Evolutionary conservation across 2,113 vertebrate genomes (phyloP), one percentile per base, ranked within the genome.

Genomic region (Petrocephalus zakoni): DNA sequence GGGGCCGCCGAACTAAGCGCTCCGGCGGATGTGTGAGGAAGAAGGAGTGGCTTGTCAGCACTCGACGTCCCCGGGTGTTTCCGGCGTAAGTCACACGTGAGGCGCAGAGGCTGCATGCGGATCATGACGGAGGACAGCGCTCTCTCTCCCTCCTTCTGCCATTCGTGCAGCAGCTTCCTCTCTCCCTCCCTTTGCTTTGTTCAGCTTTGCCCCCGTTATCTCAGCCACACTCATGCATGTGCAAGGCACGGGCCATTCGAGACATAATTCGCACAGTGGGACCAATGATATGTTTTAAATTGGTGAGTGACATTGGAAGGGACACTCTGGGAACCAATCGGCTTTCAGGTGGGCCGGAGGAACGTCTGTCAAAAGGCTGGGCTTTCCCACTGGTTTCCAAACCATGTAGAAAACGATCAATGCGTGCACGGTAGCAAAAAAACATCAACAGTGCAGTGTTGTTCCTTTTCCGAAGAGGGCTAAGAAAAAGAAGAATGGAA

Each of bases 51-150:
- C 91, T 92, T 95, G 94, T 92, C 90, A 92, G 92, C 89, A 92
- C 92, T 91, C 90, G 84, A 93, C 93, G 93, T 92, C 95, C 93
- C 92, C 83, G n/a, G 93, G 93, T 93, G 90, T 88, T 94, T 93
- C 84, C 91, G 89, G 92, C 90, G 90, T 90, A 91, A 91, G 90
- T 88, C 89, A 90, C 91, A 93, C 91, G 85, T 61, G 88, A 46
- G 92, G 92, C 93, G 90, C 93, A 94, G 93, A 94, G 92, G 93
- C 94, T 92, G 92, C 92, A 87, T 89, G 91, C 87, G 78, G 92
- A 93, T 93, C 94, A 92, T 92, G 91, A 87, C 90, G 92, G 93
- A 92, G 90, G 90, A 87, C 88, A 86, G 10, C 86, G 86, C 53
- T 34, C 86, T 22, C 90, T 90, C 91, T 89, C 89, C 46, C 37